A percentile compares a stretch with the other conserved stretches of the same genome.
Conservation (phyloP, 2,888 invertebrate genomes). For the Nesidiocoris tenuis region DNA sequence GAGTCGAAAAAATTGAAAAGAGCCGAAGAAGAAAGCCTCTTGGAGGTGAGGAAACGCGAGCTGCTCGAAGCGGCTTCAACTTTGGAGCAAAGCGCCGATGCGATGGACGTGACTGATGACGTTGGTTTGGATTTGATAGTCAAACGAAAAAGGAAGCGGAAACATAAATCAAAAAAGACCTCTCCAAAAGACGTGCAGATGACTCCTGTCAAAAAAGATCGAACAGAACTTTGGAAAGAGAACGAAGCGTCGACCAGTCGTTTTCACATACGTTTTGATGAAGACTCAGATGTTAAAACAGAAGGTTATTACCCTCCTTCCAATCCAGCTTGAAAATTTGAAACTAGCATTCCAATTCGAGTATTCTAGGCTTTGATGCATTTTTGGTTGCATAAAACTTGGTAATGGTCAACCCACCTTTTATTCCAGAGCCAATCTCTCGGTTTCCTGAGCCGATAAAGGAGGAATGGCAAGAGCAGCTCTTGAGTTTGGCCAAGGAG, state of each 20-base stretch:
- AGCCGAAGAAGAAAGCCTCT: neutral
- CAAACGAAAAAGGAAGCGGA: constrained; percentile 10
- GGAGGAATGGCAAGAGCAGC: constrained; percentile 15
- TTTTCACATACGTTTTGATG: constrained; percentile 13
- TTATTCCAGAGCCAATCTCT: too few relatives aligned
- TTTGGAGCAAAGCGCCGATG: neutral
- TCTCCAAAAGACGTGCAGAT: neutral
- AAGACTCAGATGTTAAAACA: neutral
- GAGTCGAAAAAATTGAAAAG: neutral
- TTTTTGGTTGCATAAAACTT: too few relatives aligned
- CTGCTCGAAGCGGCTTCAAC: neutral
- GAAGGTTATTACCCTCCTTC: constrained; percentile 16
- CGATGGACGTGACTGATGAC: constrained; percentile 18
- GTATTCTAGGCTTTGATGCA: too few relatives aligned
- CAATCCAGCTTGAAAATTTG: too few relatives aligned
- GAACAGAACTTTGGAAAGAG: neutral
- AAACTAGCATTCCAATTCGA: too few relatives aligned
- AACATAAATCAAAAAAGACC: constrained; percentile 12
- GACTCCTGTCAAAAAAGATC: neutral
- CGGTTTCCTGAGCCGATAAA: neutral
- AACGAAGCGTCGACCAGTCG: neutral
- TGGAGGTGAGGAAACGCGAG: neutral
- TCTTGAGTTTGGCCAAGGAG: constrained; percentile 2
- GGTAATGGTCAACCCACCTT: too few relatives aligned
- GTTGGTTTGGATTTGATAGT: neutral